Conservation (phyloP, 1,140 invertebrate genomes). For the Archivesica marissinica region DNA sequence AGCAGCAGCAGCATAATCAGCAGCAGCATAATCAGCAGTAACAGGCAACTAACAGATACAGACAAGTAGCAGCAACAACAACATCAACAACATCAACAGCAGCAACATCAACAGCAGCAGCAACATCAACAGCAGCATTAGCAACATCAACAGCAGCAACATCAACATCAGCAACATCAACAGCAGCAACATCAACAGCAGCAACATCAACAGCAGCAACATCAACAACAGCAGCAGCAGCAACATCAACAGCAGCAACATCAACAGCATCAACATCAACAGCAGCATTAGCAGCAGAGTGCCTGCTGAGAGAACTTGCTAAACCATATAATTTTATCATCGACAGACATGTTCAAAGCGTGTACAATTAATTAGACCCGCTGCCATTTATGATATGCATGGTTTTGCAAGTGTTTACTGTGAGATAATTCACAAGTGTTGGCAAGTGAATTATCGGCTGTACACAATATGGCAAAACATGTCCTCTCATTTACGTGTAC, state of each 20-base stretch:
- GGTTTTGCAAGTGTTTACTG: too few species aligned
- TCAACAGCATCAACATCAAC: slow-evolving; percentile 5
- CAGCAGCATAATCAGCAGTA: too few species aligned
- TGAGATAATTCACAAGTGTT: too few species aligned
- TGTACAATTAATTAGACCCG: too few species aligned
- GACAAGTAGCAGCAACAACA: not conserved
- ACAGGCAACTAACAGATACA: not conserved
- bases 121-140: not conserved
- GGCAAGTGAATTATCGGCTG: too few species aligned
- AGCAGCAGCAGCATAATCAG: too few species aligned
- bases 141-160: too few species aligned
- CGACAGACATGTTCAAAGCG: too few species aligned
- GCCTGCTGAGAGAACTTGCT: not conserved
- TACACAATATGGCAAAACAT: too few species aligned
- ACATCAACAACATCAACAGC: slow-evolving; percentile 12
- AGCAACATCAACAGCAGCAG: not conserved
- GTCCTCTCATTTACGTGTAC: too few species aligned
- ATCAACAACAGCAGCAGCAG: not conserved
- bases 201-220: not conserved
- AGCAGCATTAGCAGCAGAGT: not conserved
- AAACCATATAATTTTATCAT: too few species aligned
- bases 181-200: not conserved
- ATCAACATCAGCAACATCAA: not conserved
- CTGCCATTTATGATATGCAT: too few species aligned
- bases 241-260: not conserved